A percentile compares a stretch with the other conserved stretches of the same genome.
Conservation (phyloP, 2,888 invertebrate species). For the Agrochola litura region DNA sequence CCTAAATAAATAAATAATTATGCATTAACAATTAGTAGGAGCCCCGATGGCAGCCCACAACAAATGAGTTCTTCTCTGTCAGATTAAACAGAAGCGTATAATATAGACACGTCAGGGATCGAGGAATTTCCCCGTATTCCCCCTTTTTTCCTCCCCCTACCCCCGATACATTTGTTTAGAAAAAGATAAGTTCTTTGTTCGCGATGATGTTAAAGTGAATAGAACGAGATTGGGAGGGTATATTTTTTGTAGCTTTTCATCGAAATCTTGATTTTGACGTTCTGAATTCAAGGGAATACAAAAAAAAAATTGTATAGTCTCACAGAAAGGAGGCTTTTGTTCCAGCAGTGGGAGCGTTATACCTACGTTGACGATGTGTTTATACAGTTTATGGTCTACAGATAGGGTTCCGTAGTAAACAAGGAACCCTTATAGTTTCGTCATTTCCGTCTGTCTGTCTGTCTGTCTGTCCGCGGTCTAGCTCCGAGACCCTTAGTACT, state of each 20-base stretch:
- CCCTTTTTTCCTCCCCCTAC: not conserved
- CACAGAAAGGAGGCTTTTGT: no score
- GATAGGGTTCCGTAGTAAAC: no score
- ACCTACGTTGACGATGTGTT: no score
- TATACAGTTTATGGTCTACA: no score
- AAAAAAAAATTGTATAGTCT: not conserved
- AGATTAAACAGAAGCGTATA: slow-evolving; percentile 42
- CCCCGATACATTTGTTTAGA: slow-evolving; percentile 44
- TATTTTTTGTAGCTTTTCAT: slow-evolving; percentile 23
- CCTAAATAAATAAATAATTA: not conserved
- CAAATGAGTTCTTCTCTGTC: slow-evolving; percentile 49
- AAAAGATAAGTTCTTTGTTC: slow-evolving; percentile 53
- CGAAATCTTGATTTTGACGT: slow-evolving; percentile 2
- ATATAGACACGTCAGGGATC: slow-evolving; percentile 36
- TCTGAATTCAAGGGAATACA: not conserved
- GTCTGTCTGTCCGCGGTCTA: no score
- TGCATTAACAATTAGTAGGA: slow-evolving; percentile 18
- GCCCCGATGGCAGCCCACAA: slow-evolving; percentile 2
- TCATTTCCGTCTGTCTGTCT: no score
- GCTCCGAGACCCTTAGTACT: no score
- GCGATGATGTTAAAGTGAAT: slow-evolving; percentile 32
- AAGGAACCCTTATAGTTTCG: no score
- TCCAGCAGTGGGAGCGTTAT: no score
- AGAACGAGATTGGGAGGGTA: slow-evolving; percentile 22
- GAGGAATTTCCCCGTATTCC: slow-evolving; percentile 1